These are phyloP conservation scores for Sebastes minor DNA, from an alignment of 2,797 vertebrate species.

Conservation along the genomic window DNA sequence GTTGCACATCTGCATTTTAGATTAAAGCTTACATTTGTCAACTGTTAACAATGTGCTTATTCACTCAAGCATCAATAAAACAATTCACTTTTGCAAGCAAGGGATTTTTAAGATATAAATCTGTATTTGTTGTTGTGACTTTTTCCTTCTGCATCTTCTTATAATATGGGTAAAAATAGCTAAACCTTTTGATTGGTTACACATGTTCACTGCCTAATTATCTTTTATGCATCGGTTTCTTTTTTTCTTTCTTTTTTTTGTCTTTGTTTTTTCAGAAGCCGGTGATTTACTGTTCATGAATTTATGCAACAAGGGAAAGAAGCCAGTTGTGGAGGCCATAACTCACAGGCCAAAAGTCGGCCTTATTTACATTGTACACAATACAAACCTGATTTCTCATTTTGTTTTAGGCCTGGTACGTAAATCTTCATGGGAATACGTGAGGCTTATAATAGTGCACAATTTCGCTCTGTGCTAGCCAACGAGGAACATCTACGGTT, in stretches of 20 bases:
- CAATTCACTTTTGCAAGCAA: not conserved
- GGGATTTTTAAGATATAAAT: slow-evolving; percentile 11
- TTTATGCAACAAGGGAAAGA: slow-evolving; percentile 81
- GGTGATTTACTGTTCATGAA: slow-evolving; percentile 84
- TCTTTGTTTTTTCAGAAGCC: slow-evolving; percentile 60
- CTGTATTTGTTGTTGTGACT: slow-evolving; percentile 16
- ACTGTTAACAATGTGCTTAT: slow-evolving; percentile 1
- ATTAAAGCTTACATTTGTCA: slow-evolving; percentile 2
- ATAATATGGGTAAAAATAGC: slow-evolving; percentile 60
- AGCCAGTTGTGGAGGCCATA: slow-evolving; percentile 77
- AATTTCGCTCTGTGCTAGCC: slow-evolving; percentile 18
- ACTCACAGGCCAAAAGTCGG: slow-evolving; percentile 80
- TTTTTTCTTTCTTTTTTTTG: slow-evolving; percentile 59
- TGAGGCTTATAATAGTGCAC: slow-evolving; percentile 14
- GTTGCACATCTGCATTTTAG: slow-evolving; percentile 8
- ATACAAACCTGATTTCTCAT: slow-evolving; percentile 70
- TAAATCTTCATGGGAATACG: slow-evolving; percentile 59
- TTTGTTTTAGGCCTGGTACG: slow-evolving; percentile 65
- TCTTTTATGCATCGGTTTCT: slow-evolving; percentile 74
- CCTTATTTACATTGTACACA: slow-evolving; percentile 84
- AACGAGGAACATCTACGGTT: slow-evolving; percentile 5
- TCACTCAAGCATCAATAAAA: slow-evolving; percentile 6
- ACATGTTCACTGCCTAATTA: slow-evolving; percentile 79
- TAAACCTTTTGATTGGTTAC: slow-evolving; percentile 74
- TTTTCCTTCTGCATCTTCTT: slow-evolving; percentile 13